These are phyloP conservation scores for Caenorhabditis wallacei DNA, from an alignment of 2,888 invertebrate genomes.

Conservation along the genomic window DNA sequence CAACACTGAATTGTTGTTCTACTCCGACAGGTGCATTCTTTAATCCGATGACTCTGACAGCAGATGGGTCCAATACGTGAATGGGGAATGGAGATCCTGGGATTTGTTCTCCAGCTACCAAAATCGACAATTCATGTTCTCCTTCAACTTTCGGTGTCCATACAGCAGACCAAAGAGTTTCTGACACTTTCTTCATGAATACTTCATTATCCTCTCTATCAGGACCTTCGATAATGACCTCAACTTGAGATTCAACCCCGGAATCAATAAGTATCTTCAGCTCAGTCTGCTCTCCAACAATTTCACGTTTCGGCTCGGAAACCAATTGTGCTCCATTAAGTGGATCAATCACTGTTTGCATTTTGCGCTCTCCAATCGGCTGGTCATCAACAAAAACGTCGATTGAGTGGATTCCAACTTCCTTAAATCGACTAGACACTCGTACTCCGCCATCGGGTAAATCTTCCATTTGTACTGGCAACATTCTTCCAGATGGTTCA, in stretches of 20 bases:
- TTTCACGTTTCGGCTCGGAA: constrained; percentile 68
- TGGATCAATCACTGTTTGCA: constrained; percentile 70
- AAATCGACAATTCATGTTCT: constrained; percentile 68
- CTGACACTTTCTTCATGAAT: constrained; percentile 68
- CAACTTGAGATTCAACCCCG: constrained; percentile 73
- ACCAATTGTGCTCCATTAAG: constrained; percentile 72
- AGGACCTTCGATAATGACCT: constrained; percentile 76
- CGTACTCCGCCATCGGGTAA: constrained; percentile 72
- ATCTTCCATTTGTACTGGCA: constrained; percentile 76
- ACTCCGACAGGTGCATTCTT: constrained; percentile 84
- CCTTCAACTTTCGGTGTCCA: constrained; percentile 79
- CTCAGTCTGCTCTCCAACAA: constrained; percentile 70
- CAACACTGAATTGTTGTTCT: constrained; percentile 86
- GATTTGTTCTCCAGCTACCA: constrained; percentile 72
- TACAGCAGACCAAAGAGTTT: constrained; percentile 70
- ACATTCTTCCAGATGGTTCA: constrained; percentile 71
- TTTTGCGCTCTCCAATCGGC: constrained; percentile 66
- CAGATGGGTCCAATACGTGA: constrained; percentile 87
- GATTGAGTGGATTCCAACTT: constrained; percentile 69
- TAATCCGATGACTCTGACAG: constrained; percentile 84
- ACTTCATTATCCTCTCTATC: constrained; percentile 75
- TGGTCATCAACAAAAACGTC: constrained; percentile 72
- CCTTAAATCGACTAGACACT: constrained; percentile 74
- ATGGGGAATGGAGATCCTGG: constrained; percentile 87
- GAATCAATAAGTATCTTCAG: constrained; percentile 71